Conservation (phyloP, 2,888 invertebrate species). For the Drosophila kanekoi region DNA sequence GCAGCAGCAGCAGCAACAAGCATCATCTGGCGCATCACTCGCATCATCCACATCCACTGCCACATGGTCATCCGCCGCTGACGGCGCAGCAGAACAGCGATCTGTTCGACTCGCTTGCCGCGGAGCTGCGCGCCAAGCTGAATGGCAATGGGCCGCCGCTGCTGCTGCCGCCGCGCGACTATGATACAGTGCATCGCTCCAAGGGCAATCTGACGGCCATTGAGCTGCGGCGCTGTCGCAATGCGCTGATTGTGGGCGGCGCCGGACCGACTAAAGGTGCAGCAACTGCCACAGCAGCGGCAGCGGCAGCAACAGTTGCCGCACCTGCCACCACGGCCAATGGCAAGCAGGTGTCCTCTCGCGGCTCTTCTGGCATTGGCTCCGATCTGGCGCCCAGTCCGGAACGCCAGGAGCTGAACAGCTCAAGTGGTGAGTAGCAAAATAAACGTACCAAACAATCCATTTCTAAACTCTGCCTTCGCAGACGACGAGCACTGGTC, state of each 20-base stretch:
- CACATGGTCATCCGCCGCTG: conserved; percentile 59
- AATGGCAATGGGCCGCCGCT: conserved; percentile 89
- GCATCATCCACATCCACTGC: conserved; percentile 27
- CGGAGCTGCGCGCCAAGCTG: conserved; percentile 93
- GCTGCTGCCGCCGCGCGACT: conserved; percentile 96
- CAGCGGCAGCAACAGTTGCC: conserved; percentile 81
- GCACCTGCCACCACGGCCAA: conserved; percentile 41
- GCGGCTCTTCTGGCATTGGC: conserved; percentile 95
- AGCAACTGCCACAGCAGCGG: conserved; percentile 32
- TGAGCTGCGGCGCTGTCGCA: conserved; percentile 87
- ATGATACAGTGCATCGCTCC: conserved; percentile 93
- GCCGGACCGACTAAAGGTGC: conserved; percentile 70
- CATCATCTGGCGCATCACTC: conserved; percentile 41
- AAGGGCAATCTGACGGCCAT: conserved; percentile 91
- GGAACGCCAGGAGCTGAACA: conserved; percentile 86
- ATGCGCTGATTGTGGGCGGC: conserved; percentile 84
- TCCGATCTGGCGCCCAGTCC: conserved; percentile 95
- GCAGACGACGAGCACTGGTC: conserved; percentile 85
- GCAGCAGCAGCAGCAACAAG: conserved; percentile 22
- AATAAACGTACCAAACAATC: neutral
- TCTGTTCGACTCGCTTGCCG: conserved; percentile 95
- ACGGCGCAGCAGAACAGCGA: conserved; percentile 87
- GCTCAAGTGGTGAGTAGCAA: conserved; percentile 84
- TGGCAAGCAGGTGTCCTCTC: conserved; percentile 88
- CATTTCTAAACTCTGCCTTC: neutral